Evolutionary conservation across 92 coral and sea anemone genomes (phyloP), one percentile per base, ranked within the genome.

Genomic region (Palythoa heliodiscus): DNA sequence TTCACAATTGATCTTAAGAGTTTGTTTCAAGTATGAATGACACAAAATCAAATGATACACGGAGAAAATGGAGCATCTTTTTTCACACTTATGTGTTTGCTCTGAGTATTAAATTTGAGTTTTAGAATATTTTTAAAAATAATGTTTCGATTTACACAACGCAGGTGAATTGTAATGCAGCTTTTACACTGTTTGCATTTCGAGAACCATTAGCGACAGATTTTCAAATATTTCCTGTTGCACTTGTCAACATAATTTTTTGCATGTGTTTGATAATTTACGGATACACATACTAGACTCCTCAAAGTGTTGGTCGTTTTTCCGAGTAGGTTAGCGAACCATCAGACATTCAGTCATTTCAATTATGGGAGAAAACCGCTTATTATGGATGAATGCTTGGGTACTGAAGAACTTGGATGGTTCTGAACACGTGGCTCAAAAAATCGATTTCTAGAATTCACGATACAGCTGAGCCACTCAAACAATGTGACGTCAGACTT

Each of bases 151-250:
- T 15, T 10, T 47, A 48, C 22, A 70, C 20, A 64, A 29, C 4
- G 73, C 74, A 80, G 84, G 84, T 80, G 84, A 47, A 47, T 25
- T 80, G 73, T 48, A 43, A 80, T 73, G 47, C 17, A 64, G 73
- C 52, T 38, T 43, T 64, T 22, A 10, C 47, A 63, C 20, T 80
- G 66, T 66, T 80, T 80, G 84, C 74, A n/a, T 60, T 80, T 64
- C 8, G 15, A 39, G 8, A 23, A 25, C 19, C 13, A 43, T 52
- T 78, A 24, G 4, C 38, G 60, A 80, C 84, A 64, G 73, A 17
- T 80, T 80, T 80, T 53, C 73, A 66, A 47, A 54, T 57, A 29
- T 53, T 76, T 77, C 35, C 67, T 77, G 82, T 77, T 52, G 73
- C 17, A 17, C 73, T 80, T 47, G 74, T 66, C 73, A 80, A 48